A percentile compares a stretch with the other conserved stretches of the same genome.
phyloP scores from a whole-genome alignment of 2,113 vertebrate species.

The Indicator indicator region DNA sequence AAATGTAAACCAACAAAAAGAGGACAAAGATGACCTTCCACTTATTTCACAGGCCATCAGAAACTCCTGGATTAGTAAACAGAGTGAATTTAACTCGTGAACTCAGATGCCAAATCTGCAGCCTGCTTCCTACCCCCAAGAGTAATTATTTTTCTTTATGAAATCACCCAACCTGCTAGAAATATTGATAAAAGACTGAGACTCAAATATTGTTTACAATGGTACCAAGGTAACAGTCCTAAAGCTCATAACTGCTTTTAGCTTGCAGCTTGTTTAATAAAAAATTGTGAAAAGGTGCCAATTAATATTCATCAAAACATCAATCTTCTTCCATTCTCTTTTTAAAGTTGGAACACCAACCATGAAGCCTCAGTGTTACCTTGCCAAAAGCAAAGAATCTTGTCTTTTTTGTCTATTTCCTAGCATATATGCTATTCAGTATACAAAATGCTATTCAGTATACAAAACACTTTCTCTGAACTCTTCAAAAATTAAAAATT shows the following conservation, averaged over 20 bases:
- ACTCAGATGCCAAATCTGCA: neutral
- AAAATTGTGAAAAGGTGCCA: slow-evolving; percentile 71
- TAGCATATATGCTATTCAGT: neutral
- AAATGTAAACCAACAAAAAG: neutral
- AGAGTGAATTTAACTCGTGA: neutral
- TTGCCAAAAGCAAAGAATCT: slow-evolving; percentile 68
- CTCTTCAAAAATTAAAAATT: slow-evolving; percentile 39
- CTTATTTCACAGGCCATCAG: neutral
- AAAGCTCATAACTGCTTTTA: slow-evolving; percentile 73
- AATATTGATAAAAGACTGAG: neutral
- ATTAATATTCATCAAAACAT: slow-evolving; percentile 83
- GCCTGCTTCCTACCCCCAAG: neutral
- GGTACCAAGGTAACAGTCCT: slow-evolving; percentile 67
- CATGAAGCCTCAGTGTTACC: slow-evolving; percentile 72
- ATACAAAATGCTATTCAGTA: slow-evolving; percentile 16
- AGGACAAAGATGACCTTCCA: neutral
- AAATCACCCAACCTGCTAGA: neutral
- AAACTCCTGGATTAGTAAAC: neutral
- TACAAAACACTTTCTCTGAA: slow-evolving; percentile 51
- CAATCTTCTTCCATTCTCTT: slow-evolving; percentile 70
- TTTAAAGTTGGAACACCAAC: slow-evolving; percentile 73
- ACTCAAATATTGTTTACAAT: slow-evolving; percentile 65
- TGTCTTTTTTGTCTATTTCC: slow-evolving; percentile 58
- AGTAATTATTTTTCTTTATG: neutral
- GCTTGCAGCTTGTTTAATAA: slow-evolving; percentile 62